These are phyloP conservation scores for Beroe forskalii DNA, from an alignment of 37 sponge, comb jelly and placozoan species.

Conservation along the genomic window DNA sequence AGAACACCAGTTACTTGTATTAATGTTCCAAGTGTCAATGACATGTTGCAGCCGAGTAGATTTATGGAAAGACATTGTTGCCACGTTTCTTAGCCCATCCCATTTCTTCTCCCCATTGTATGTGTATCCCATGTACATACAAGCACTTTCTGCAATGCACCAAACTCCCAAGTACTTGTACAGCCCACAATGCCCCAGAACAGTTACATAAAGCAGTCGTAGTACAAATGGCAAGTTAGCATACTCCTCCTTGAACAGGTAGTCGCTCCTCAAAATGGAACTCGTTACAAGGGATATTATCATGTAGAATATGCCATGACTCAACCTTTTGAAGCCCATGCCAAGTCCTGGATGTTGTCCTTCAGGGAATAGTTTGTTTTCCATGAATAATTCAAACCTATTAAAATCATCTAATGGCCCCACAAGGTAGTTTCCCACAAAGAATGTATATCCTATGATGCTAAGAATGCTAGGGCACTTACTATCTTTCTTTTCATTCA, in stretches of 20 bases:
- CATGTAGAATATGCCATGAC: conserved; percentile 45
- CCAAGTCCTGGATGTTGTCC: neutral
- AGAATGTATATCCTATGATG: conserved; percentile 16
- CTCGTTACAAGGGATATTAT: neutral
- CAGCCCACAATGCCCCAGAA: conserved; percentile 35
- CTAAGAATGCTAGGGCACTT: neutral
- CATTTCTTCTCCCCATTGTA: conserved; percentile 69
- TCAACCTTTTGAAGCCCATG: neutral
- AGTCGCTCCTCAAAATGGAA: conserved; percentile 13
- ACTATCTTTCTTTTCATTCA: neutral
- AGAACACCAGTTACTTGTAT: conserved; percentile 74
- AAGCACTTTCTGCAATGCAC: conserved; percentile 75
- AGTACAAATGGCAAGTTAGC: neutral
- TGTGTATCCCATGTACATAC: conserved; percentile 82
- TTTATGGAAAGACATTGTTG: conserved; percentile 71
- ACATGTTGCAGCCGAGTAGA: conserved; percentile 69
- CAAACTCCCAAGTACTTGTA: conserved; percentile 67
- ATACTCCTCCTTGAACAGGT: neutral
- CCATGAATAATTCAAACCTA: neutral
- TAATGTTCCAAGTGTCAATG: conserved; percentile 79
- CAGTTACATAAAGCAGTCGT: neutral
- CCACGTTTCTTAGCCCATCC: conserved; percentile 72
- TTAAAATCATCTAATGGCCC: conserved; percentile 44
- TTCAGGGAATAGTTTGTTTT: neutral
- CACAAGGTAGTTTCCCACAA: conserved; percentile 31